These are phyloP conservation scores for Megaceryle alcyon DNA, from an alignment of 2,797 vertebrate species.

Conservation along the genomic window DNA sequence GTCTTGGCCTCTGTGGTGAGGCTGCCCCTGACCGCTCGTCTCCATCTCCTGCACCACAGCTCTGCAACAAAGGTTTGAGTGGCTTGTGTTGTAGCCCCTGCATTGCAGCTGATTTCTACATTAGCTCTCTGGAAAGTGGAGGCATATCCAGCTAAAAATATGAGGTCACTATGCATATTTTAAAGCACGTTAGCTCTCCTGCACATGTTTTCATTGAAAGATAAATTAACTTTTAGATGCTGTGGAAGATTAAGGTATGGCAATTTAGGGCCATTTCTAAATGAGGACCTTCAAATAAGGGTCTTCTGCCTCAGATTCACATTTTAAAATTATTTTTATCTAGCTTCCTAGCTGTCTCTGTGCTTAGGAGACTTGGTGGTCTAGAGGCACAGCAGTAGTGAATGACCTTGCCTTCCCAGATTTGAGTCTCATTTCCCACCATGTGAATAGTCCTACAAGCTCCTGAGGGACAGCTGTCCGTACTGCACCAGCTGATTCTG, in stretches of 20 bases:
- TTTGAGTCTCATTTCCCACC: background rate
- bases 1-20: background rate
- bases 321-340: background rate
- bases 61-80: background rate
- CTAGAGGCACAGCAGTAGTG: background rate
- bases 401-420: background rate
- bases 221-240: background rate
- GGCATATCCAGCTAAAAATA: background rate
- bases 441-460: background rate
- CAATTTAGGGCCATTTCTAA: background rate
- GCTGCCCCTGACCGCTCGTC: background rate
- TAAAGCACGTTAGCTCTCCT: background rate
- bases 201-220: background rate
- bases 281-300: background rate
- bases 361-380: background rate
- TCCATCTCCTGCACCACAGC: background rate
- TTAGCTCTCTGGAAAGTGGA: background rate
- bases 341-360: background rate
- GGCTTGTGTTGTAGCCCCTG: background rate
- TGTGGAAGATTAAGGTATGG: background rate
- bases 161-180: background rate
- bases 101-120: background rate
- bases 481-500: background rate
- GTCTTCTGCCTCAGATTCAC: background rate
- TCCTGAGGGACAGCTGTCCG: background rate